Percentiles rank a stretch among this genome's conserved stretches.
These are phyloP conservation scores for Chionis minor DNA, from an alignment of 2,113 vertebrate genomes.

Conservation along the genomic window DNA sequence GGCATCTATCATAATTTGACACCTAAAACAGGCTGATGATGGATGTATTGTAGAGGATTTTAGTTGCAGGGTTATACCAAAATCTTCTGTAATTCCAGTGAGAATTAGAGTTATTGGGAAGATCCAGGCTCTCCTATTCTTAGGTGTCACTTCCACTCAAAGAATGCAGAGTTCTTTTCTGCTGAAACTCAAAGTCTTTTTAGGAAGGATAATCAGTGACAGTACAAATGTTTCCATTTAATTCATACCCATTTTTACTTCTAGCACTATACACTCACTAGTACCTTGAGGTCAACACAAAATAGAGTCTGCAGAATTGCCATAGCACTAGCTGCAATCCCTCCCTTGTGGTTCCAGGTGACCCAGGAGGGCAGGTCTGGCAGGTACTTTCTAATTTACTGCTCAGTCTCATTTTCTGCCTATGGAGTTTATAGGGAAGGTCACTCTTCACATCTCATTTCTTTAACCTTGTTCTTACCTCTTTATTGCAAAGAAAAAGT, in stretches of 20 bases:
- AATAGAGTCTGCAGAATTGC: not conserved
- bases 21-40: not conserved
- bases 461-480: constrained; percentile 10
- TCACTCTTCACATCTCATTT: constrained; percentile 23
- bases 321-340: not conserved
- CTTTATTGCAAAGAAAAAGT: not conserved
- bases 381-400: constrained; percentile 16
- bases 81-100: not conserved
- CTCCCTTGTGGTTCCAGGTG: constrained; percentile 7
- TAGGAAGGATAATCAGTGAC: not conserved
- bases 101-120: not conserved
- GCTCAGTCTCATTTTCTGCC: constrained; percentile 30
- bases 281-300: not conserved
- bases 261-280: not conserved
- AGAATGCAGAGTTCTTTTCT: not conserved
- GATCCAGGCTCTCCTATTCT: not conserved
- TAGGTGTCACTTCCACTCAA: not conserved
- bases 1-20: not conserved
- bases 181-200: not conserved
- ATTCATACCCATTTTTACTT: not conserved
- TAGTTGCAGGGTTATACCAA: not conserved
- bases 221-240: not conserved
- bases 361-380: constrained; percentile 9
- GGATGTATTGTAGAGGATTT: not conserved
- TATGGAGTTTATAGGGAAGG: constrained; percentile 25